Conservation (phyloP, 2,113 vertebrate genomes). For the Serinus canaria region DNA sequence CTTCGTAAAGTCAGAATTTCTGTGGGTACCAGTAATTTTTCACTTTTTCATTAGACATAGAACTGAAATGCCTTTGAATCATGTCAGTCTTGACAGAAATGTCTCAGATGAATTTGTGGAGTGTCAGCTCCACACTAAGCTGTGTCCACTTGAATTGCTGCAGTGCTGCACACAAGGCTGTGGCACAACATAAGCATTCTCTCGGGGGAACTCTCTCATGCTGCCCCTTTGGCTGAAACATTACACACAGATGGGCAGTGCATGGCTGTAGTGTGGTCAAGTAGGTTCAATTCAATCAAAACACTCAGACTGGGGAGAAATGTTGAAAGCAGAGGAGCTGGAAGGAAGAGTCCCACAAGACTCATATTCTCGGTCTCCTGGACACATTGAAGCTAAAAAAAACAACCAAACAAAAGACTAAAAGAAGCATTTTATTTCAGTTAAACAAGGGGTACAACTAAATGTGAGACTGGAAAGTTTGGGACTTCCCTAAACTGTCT, state of each 20-base stretch:
- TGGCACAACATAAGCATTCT: neutral
- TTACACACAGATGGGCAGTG: neutral
- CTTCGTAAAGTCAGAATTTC: neutral
- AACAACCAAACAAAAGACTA: neutral
- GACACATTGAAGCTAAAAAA: neutral
- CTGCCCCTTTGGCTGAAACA: neutral
- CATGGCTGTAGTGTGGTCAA: neutral
- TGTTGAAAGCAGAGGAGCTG: neutral
- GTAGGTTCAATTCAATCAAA: neutral
- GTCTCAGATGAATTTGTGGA: neutral
- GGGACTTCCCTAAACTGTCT: neutral
- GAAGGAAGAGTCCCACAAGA: neutral
- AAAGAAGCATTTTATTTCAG: neutral
- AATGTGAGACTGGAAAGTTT: neutral
- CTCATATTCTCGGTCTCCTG: neutral
- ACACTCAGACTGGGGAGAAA: neutral
- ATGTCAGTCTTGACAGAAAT: neutral
- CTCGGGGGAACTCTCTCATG: neutral
- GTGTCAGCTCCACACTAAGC: neutral
- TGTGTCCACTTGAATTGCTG: neutral
- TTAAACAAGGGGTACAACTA: neutral
- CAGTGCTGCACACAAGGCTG: neutral
- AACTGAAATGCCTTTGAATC: constrained; percentile 28
- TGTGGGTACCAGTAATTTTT: constrained; percentile 5
- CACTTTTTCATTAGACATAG: constrained; percentile 43